phyloP scores from a whole-genome alignment of 2,888 invertebrate species.

The Eupithecia abbreviata region DNA sequence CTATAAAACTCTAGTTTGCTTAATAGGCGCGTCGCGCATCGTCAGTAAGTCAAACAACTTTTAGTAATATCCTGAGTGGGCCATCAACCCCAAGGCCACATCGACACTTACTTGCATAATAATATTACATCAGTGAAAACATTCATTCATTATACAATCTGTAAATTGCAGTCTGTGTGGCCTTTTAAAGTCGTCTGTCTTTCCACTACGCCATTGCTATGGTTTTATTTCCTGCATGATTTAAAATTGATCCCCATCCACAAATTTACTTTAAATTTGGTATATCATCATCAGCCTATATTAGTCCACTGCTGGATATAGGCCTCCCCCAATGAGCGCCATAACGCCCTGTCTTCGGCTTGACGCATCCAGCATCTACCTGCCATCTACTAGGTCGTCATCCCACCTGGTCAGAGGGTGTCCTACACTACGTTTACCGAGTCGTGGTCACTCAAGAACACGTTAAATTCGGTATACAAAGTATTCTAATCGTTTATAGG shows the following conservation, averaged over 20 bases:
- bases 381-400: too few relatives aligned
- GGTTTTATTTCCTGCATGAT: not conserved
- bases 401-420: too few relatives aligned
- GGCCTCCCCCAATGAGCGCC: too few relatives aligned
- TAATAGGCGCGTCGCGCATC: not conserved
- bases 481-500: too few relatives aligned
- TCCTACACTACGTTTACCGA: too few relatives aligned
- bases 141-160: constrained; percentile 14
- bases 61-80: not conserved
- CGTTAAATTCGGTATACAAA: too few relatives aligned
- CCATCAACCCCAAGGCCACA: not conserved
- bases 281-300: too few relatives aligned
- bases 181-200: not conserved
- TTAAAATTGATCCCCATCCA: not conserved
- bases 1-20: not conserved
- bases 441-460: too few relatives aligned
- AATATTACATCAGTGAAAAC: constrained; percentile 1
- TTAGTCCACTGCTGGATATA: too few relatives aligned
- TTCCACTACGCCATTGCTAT: not conserved
- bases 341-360: too few relatives aligned
- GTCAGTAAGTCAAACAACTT: not conserved
- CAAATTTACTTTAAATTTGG: too few relatives aligned
- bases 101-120: not conserved
- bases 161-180: not conserved
- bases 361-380: too few relatives aligned